phyloP scores from a whole-genome alignment of 2,888 invertebrate species.

The Brenthis daphne region DNA sequence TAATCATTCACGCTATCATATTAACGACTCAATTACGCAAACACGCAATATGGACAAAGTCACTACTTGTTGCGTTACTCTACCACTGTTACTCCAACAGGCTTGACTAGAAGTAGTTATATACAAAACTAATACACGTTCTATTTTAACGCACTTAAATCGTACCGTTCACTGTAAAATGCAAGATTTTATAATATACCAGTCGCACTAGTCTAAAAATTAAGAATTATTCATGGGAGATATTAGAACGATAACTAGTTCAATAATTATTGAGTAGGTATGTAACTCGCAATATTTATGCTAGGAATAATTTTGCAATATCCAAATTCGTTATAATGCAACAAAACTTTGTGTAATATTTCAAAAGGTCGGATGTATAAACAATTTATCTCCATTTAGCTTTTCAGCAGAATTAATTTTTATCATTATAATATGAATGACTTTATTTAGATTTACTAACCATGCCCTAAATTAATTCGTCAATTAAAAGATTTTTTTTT shows the following conservation, averaged over 20 bases:
- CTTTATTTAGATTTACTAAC: too few species aligned
- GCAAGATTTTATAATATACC: conserved; percentile 52
- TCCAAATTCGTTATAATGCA: not conserved
- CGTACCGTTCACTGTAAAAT: conserved; percentile 56
- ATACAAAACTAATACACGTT: conserved; percentile 50
- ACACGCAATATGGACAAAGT: conserved; percentile 58
- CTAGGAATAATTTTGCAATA: conserved; percentile 5
- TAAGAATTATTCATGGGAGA: conserved; percentile 41
- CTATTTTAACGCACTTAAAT: conserved; percentile 57
- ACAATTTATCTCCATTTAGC: not conserved
- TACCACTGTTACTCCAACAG: conserved; percentile 55
- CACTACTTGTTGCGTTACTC: conserved; percentile 57
- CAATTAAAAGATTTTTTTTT: not conserved
- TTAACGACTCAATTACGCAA: conserved; percentile 67
- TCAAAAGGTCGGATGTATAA: conserved; percentile 5
- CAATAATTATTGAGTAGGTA: not conserved
- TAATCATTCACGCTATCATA: conserved; percentile 61
- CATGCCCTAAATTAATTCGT: too few species aligned
- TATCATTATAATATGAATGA: not conserved
- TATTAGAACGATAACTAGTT: conserved; percentile 26
- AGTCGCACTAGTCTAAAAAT: conserved; percentile 44
- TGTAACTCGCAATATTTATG: not conserved
- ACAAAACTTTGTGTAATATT: not conserved
- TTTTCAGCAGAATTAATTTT: not conserved
- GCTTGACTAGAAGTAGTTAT: conserved; percentile 53